phyloP scores from a whole-genome alignment of 2,888 invertebrate species.

The Drosophila prostipennis region DNA sequence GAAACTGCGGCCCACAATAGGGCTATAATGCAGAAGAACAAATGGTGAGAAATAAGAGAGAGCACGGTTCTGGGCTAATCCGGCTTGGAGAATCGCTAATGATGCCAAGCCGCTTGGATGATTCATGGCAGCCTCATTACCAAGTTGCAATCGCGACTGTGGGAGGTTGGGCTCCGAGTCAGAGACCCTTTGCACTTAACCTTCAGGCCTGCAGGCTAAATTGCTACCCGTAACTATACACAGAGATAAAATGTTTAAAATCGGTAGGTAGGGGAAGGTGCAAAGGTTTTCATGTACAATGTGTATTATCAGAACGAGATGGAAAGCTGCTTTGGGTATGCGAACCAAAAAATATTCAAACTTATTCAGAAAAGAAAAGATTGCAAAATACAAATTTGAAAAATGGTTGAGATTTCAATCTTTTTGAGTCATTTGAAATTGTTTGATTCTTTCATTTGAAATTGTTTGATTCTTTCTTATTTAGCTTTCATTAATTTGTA shows the following conservation, averaged over 20 bases:
- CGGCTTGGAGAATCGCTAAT: constrained; percentile 43
- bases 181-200: constrained; percentile 44
- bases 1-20: constrained; percentile 14
- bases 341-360: too few relatives aligned
- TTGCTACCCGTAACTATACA: not conserved
- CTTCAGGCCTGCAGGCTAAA: constrained; percentile 30
- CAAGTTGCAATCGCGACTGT: constrained; percentile 15
- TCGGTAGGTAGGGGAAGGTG: too few relatives aligned
- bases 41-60: constrained; percentile 2
- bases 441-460: too few relatives aligned
- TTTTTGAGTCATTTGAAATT: too few relatives aligned
- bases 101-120: constrained; percentile 48
- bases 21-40: constrained; percentile 6
- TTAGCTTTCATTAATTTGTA: too few relatives aligned
- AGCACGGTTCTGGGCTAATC: constrained; percentile 33
- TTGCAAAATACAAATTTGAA: too few relatives aligned
- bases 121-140: constrained; percentile 62
- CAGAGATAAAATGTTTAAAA: not conserved
- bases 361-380: too few relatives aligned
- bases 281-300: too few relatives aligned
- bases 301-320: too few relatives aligned
- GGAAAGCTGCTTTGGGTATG: too few relatives aligned
- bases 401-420: too few relatives aligned
- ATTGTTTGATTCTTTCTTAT: too few relatives aligned
- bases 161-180: constrained; percentile 26